Conservation (phyloP, 2,113 vertebrate species). For the Nibea coibor region DNA sequence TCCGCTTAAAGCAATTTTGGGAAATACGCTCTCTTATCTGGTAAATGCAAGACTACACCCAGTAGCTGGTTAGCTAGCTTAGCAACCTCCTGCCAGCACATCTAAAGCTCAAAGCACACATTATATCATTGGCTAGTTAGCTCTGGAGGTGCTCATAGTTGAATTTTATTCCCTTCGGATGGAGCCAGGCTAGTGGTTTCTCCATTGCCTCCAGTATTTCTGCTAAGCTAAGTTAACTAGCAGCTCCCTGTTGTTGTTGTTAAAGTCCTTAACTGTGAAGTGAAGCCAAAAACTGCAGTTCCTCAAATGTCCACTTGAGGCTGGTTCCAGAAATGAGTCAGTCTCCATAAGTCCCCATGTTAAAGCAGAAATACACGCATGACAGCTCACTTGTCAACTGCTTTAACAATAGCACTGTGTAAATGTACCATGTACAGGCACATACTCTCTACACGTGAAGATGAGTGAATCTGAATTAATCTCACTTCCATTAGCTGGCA, state of each 20-base stretch:
- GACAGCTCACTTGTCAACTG: neutral
- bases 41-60: neutral
- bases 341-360: too few species aligned
- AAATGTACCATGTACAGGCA: neutral
- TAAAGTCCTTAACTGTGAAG: too few species aligned
- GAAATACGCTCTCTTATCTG: neutral
- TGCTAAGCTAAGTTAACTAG: neutral
- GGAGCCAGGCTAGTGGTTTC: neutral
- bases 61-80: constrained; percentile 3
- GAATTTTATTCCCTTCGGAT: neutral
- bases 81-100: neutral
- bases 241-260: too few species aligned
- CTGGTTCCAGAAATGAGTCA: too few species aligned
- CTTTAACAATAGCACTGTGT: neutral
- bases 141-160: neutral
- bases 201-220: too few species aligned
- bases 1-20: neutral
- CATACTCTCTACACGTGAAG: neutral
- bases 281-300: too few species aligned
- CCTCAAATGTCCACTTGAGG: too few species aligned
- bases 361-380: too few species aligned
- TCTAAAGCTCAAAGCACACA: neutral
- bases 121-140: too few species aligned
- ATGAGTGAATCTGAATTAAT: neutral
- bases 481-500: neutral